These are phyloP conservation scores for Tridacna gigas DNA, from an alignment of 2,888 invertebrate genomes.

Conservation along the genomic window DNA sequence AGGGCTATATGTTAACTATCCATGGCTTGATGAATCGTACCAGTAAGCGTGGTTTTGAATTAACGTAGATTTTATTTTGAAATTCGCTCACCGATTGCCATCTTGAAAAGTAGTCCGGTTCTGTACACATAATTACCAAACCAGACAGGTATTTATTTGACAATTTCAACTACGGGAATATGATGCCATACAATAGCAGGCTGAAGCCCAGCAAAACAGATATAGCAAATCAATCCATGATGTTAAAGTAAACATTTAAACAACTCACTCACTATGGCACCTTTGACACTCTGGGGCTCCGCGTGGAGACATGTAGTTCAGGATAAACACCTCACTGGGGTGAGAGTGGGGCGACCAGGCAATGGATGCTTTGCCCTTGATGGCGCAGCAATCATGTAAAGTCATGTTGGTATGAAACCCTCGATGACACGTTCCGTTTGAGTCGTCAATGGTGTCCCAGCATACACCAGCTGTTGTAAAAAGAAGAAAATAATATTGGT, in stretches of 20 bases:
- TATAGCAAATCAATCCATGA: too few species aligned
- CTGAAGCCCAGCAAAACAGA: too few species aligned
- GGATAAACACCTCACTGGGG: constrained; percentile 63
- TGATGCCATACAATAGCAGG: too few species aligned
- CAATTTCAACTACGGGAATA: too few species aligned
- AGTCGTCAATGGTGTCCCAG: constrained; percentile 62
- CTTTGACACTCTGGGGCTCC: constrained; percentile 65
- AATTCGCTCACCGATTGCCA: too few species aligned
- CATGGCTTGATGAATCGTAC: too few species aligned
- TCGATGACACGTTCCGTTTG: constrained; percentile 57
- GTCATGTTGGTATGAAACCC: constrained; percentile 65
- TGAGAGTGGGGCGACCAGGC: constrained; percentile 66
- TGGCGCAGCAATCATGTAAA: constrained; percentile 66
- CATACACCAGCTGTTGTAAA: constrained; percentile 68
- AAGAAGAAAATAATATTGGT: not conserved
- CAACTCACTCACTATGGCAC: constrained; percentile 73
- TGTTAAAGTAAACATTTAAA: constrained; percentile 2
- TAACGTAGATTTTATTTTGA: too few species aligned
- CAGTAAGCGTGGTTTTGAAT: too few species aligned
- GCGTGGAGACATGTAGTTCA: constrained; percentile 56
- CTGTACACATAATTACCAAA: too few species aligned
- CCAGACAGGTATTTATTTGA: too few species aligned
- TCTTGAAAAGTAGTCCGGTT: too few species aligned
- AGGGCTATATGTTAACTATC: too few species aligned
- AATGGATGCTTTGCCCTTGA: constrained; percentile 31